These are phyloP conservation scores for Urocynchramus pylzowi DNA, from an alignment of 2,113 vertebrate species.

Conservation along the genomic window DNA sequence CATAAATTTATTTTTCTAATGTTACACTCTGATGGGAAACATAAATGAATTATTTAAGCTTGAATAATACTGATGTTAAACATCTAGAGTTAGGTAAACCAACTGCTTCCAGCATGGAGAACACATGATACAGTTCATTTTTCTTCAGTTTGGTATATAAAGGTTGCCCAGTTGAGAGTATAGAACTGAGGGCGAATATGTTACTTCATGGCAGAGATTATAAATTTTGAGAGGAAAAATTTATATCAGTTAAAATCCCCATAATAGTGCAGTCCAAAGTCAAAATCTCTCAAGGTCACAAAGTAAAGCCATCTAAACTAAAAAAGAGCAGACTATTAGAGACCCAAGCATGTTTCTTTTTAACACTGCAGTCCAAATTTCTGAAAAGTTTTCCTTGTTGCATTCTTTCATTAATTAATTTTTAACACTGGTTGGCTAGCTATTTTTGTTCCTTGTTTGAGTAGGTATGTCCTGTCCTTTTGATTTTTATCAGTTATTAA, in stretches of 20 bases:
- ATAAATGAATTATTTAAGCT: neutral
- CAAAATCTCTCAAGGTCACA: neutral
- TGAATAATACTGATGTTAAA: conserved; percentile 29
- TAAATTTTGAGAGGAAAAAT: neutral
- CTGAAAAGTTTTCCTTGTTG: neutral
- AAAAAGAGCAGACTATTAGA: neutral
- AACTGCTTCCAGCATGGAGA: neutral
- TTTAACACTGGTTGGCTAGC: neutral
- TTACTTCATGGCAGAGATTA: neutral
- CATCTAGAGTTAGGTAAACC: neutral
- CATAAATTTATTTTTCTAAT: neutral
- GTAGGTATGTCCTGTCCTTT: neutral
- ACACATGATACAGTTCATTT: neutral
- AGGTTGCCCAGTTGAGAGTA: neutral
- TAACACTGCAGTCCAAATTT: neutral
- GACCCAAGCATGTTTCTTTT: neutral
- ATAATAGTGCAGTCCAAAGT: neutral
- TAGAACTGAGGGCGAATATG: neutral
- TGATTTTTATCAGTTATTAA: neutral
- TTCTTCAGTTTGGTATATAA: neutral
- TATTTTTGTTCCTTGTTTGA: neutral
- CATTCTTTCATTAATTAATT: neutral
- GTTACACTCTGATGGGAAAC: neutral
- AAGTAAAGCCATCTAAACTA: neutral
- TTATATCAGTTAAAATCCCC: neutral